These are phyloP conservation scores for Dendrolimus kikuchii DNA, from an alignment of 1,140 invertebrate genomes.

Conservation along the genomic window DNA sequence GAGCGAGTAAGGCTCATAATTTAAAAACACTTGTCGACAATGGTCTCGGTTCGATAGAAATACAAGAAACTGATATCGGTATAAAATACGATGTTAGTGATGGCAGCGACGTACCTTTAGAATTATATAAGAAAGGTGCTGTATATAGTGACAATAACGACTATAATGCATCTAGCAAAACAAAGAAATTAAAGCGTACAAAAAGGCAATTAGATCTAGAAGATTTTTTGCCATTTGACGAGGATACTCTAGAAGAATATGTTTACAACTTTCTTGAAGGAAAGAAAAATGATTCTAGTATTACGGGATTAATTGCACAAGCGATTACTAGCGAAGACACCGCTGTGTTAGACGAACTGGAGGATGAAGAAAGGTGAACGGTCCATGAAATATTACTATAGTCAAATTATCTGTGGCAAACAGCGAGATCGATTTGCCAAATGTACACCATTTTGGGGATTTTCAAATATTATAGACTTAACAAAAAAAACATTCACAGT, in stretches of 20 bases:
- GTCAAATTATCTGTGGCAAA: too few species aligned
- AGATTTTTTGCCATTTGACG: conserved; percentile 52
- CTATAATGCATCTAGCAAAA: conserved; percentile 45
- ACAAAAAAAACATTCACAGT: too few species aligned
- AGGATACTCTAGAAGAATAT: conserved; percentile 55
- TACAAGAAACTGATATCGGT: conserved; percentile 72
- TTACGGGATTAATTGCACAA: conserved; percentile 50
- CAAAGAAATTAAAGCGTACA: conserved; percentile 31
- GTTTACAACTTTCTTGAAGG: conserved; percentile 53
- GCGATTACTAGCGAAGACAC: conserved; percentile 45
- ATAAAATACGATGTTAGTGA: conserved; percentile 72
- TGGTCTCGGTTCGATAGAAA: conserved; percentile 61
- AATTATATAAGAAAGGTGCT: conserved; percentile 74
- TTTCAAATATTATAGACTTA: too few species aligned
- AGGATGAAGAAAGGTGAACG: conserved; percentile 29
- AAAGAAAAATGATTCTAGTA: conserved; percentile 44
- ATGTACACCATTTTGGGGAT: too few species aligned
- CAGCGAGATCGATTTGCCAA: too few species aligned
- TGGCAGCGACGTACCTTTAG: conserved; percentile 61
- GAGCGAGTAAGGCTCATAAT: conserved; percentile 39
- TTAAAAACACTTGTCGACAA: conserved; percentile 49
- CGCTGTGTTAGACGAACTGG: conserved; percentile 28
- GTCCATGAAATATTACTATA: too few species aligned
- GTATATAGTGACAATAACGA: conserved; percentile 69
- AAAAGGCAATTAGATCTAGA: conserved; percentile 52